Conservation (phyloP, 2,888 invertebrate genomes). For the Conops quadrifasciatus region DNA sequence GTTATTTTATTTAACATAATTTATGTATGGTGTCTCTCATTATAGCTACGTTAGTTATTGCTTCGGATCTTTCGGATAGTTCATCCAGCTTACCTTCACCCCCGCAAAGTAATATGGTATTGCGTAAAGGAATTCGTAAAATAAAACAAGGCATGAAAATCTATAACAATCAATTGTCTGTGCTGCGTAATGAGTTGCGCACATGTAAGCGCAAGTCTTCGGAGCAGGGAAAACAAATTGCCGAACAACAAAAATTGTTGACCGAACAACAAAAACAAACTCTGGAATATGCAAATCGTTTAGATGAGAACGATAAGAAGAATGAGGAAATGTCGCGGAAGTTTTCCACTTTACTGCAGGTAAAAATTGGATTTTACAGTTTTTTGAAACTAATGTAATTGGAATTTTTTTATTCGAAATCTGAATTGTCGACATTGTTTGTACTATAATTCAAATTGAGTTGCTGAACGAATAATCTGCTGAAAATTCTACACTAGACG, state of each 20-base stretch:
- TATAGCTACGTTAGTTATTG: conserved; percentile 60
- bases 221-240: conserved; percentile 85
- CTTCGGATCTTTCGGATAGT: conserved; percentile 60
- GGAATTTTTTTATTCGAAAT: too few relatives aligned
- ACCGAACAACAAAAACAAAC: conserved; percentile 80
- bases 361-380: conserved; percentile 58
- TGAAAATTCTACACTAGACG: too few relatives aligned
- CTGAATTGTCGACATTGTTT: too few relatives aligned
- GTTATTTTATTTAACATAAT: neutral
- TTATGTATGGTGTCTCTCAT: conserved; percentile 13
- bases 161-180: conserved; percentile 83
- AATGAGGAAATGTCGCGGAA: conserved; percentile 89
- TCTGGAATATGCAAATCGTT: conserved; percentile 81
- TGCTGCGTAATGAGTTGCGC: conserved; percentile 80
- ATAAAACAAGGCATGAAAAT: conserved; percentile 90
- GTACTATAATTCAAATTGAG: too few relatives aligned
- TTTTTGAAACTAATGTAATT: too few relatives aligned
- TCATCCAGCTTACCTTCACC: conserved; percentile 69
- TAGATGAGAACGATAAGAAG: conserved; percentile 90
- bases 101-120: conserved; percentile 85
- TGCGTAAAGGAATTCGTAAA: conserved; percentile 84
- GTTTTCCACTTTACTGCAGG: conserved; percentile 86
- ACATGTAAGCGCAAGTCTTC: conserved; percentile 83
- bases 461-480: too few relatives aligned
- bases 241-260: conserved; percentile 77